Base-by-base conservation (phyloP, 2,113 vertebrate species). In the Mustelus asterias region DNA sequence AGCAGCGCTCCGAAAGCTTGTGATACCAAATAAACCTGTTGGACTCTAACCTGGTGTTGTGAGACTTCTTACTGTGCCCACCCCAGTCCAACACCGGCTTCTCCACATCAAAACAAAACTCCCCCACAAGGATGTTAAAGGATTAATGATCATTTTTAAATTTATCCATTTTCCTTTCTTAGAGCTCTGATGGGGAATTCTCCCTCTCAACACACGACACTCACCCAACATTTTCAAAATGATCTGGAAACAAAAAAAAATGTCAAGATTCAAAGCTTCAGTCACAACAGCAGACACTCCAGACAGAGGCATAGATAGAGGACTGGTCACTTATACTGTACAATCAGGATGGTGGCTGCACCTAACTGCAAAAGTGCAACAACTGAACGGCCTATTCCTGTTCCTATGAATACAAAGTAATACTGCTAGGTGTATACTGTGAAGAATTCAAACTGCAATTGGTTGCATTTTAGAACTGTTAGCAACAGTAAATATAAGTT, bases 191-290 rank as follows among this genome's bases (percentile, higher is more conserved):
- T 95, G 94, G 94, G 86, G 94, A 72, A 95, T 48, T 70, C 37
- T 95, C 44, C 54, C 69, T 72, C 92, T 70, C 5, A 69, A 94
- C 9, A 94, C 11, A 44, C 24, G 41, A 70, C 94, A 72, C 67
- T 60, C 94, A 7, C 37, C 37, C 3, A 95, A 70, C 67, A 69
- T 65, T 94, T 69, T 94, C 69, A 48, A 95, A 95, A 48, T 48
- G 11, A 54, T 20, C 94, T 54, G 44, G 72, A 94, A 94, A 18
- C 24, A 44, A 70, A 54, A 70, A 54, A 70, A 33, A 11, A 63
- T 65, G 89, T 95, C 65, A 95, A 72, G 94, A 95, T 95, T 95
- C 94, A 95, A 95, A 95, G 94, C 94, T 95, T 95, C 94, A 95
- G 67, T 95, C 69, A 95, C 63, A 54, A 95, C 13, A 72, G 41